phyloP scores from a whole-genome alignment of 1,140 invertebrate species.

The Drosophila virilis region DNA sequence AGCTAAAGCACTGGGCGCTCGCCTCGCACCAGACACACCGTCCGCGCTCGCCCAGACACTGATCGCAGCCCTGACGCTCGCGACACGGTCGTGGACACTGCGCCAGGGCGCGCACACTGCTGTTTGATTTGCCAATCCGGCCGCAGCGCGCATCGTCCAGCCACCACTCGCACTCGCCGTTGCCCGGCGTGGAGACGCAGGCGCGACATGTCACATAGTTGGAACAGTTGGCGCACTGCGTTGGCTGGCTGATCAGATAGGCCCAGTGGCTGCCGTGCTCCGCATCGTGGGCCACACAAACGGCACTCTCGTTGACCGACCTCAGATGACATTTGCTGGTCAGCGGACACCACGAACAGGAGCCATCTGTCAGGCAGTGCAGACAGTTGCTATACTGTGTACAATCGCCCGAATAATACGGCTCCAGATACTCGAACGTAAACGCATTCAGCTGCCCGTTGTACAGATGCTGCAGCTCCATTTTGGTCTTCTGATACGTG shows the following conservation, averaged over 20 bases:
- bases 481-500: conserved; percentile 89
- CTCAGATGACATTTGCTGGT: conserved; percentile 88
- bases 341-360: conserved; percentile 95
- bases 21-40: conserved; percentile 98
- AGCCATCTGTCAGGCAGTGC: conserved; percentile 93
- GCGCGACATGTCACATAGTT: conserved; percentile 94
- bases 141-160: conserved; percentile 93
- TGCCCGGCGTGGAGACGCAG: conserved; percentile 86
- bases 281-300: conserved; percentile 84
- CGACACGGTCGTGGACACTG: conserved; percentile 91
- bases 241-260: conserved; percentile 91
- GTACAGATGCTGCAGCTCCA: conserved; percentile 91
- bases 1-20: conserved; percentile 95
- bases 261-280: conserved; percentile 86
- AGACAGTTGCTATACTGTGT: conserved; percentile 92
- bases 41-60: conserved; percentile 93
- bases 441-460: conserved; percentile 91
- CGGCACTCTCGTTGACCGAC: conserved; percentile 87
- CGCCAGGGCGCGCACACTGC: conserved; percentile 87
- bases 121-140: conserved; percentile 89
- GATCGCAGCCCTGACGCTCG: conserved; percentile 90
- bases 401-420: conserved; percentile 92
- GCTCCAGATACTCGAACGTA: conserved; percentile 95
- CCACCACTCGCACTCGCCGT: conserved; percentile 94
- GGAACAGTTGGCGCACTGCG: conserved; percentile 93